Conservation (phyloP, 2,888 invertebrate species). For the Pyrrhosoma nymphula region DNA sequence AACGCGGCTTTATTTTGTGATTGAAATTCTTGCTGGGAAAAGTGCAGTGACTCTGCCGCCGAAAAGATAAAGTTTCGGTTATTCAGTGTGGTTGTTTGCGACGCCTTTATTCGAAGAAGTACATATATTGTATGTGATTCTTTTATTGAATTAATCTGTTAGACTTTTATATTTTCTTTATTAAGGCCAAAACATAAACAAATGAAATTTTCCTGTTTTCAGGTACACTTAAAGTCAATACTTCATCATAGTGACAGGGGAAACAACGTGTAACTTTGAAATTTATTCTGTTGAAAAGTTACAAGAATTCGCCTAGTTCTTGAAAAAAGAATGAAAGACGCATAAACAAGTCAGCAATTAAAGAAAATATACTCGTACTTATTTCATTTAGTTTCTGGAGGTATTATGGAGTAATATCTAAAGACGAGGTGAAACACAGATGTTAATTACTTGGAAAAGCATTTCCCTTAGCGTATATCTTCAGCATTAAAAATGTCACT, state of each 20-base stretch:
- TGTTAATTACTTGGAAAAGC: background rate
- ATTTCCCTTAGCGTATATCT: background rate
- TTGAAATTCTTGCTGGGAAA: no score
- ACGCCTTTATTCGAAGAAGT: no score
- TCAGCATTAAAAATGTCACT: conserved; percentile 29
- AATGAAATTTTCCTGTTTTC: conserved; percentile 33
- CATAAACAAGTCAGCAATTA: no score
- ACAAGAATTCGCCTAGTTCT: background rate
- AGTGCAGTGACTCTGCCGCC: no score
- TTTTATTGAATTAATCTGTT: no score
- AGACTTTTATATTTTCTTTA: background rate
- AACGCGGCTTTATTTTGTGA: no score
- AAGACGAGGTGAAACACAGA: background rate
- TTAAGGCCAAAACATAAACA: conserved; percentile 1
- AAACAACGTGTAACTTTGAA: background rate
- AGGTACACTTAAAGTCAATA: conserved; percentile 11
- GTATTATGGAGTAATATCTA: background rate
- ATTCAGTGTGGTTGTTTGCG: no score
- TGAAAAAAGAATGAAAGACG: background rate
- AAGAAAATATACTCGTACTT: background rate
- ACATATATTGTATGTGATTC: no score
- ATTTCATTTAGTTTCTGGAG: background rate
- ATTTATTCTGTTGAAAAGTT: background rate
- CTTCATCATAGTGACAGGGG: background rate
- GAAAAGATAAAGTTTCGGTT: no score